These are phyloP conservation scores for Enteromius viviparus DNA, from an alignment of 2,797 vertebrate species.

Conservation along the genomic window DNA sequence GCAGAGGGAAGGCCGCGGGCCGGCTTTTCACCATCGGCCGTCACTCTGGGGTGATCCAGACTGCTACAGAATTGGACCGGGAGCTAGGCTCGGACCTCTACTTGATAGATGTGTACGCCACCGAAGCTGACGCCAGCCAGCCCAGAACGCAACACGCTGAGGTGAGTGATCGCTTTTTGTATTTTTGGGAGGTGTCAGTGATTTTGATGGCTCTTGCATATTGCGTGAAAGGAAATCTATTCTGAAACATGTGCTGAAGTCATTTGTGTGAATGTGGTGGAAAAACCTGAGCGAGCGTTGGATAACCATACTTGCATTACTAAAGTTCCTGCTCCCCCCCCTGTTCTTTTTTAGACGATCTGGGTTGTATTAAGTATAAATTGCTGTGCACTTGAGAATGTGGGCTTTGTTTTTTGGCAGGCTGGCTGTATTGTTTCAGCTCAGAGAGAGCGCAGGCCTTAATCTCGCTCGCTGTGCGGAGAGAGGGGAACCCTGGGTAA, in stretches of 20 bases:
- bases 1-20: conserved; percentile 85
- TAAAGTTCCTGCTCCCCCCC: conserved; percentile 61
- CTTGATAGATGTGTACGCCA: conserved; percentile 94
- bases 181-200: conserved; percentile 44
- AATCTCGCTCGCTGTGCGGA: conserved; percentile 57
- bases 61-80: conserved; percentile 92
- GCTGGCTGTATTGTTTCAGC: conserved; percentile 68
- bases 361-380: conserved; percentile 69
- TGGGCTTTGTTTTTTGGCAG: conserved; percentile 68
- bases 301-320: conserved; percentile 65
- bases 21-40: conserved; percentile 96
- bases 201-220: conserved; percentile 54
- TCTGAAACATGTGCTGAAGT: conserved; percentile 62
- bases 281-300: conserved; percentile 60
- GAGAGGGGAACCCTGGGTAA: conserved; percentile 52
- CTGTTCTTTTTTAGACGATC: conserved; percentile 46
- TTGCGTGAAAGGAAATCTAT: conserved; percentile 61
- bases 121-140: conserved; percentile 86
- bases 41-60: conserved; percentile 89
- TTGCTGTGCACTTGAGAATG: conserved; percentile 65
- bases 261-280: conserved; percentile 68
- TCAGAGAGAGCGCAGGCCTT: conserved; percentile 63
- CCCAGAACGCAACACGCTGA: conserved; percentile 93
- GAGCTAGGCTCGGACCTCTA: conserved; percentile 94
- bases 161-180: conserved; percentile 77